Percentiles rank a stretch among this genome's conserved stretches.
Evolutionary conservation across 1,140 invertebrate genomes (phyloP).

Genomic region (Wasmannia auropunctata): DNA sequence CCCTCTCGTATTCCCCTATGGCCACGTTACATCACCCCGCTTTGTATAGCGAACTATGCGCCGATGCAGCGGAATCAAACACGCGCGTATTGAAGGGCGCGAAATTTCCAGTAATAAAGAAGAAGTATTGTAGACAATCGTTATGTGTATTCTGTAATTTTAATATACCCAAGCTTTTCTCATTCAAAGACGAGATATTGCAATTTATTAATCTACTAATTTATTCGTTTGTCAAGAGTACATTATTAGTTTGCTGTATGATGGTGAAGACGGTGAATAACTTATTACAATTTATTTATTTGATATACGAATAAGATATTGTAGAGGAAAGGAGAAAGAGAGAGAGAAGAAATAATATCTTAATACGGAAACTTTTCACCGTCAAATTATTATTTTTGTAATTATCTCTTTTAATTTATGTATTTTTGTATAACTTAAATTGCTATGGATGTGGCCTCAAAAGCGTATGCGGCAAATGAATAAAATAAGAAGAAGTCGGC

Average conservation of each 20-base stretch:
- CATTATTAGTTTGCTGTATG: neutral
- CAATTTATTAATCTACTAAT: neutral
- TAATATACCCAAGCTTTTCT: neutral
- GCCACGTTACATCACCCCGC: slow-evolving; percentile 31
- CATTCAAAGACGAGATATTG: neutral
- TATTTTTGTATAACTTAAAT: slow-evolving; percentile 6
- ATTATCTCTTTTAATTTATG: neutral
- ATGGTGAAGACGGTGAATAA: neutral
- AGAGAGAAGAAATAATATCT: neutral
- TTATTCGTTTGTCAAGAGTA: neutral
- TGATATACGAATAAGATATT: neutral
- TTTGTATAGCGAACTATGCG: slow-evolving; percentile 45
- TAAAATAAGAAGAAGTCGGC: slow-evolving; percentile 44
- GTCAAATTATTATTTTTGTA: slow-evolving; percentile 13
- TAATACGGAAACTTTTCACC: neutral
- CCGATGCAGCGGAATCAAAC: slow-evolving; percentile 41
- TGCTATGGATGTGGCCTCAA: neutral
- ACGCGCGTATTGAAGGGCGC: neutral
- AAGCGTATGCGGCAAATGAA: slow-evolving; percentile 33
- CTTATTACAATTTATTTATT: neutral
- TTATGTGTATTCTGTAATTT: neutral
- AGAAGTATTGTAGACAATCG: slow-evolving; percentile 1
- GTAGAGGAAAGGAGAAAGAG: too few relatives aligned
- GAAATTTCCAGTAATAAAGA: neutral
- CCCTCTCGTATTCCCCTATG: slow-evolving; percentile 43